Percentiles rank a stretch among this genome's conserved stretches.
These are phyloP conservation scores for Anguilla obscura DNA, from an alignment of 2,797 vertebrate species.

Conservation along the genomic window DNA sequence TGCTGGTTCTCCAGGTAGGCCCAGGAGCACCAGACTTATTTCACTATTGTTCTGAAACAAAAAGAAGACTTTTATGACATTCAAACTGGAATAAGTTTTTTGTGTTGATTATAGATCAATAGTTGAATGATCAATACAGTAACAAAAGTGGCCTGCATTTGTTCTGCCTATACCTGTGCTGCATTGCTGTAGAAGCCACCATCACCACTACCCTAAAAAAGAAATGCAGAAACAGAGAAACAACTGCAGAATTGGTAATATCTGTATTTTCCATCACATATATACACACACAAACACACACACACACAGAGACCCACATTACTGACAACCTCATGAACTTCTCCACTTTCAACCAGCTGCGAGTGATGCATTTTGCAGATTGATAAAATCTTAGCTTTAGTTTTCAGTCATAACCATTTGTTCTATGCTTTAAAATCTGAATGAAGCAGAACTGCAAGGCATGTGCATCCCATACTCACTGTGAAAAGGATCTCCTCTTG, in stretches of 20 bases:
- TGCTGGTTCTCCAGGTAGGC: neutral
- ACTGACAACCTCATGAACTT: neutral
- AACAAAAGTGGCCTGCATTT: neutral
- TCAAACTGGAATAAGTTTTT: neutral
- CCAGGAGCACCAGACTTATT: slow-evolving; percentile 3
- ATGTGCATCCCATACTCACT: slow-evolving; percentile 15
- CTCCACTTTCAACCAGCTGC: neutral
- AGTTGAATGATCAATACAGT: neutral
- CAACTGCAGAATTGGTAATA: no score
- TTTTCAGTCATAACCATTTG: neutral
- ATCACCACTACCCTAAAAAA: slow-evolving; percentile 26
- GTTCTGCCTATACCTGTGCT: neutral
- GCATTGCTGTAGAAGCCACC: slow-evolving; percentile 16
- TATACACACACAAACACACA: neutral
- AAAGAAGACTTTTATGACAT: neutral
- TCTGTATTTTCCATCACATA: neutral
- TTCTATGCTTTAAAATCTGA: neutral
- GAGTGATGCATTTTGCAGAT: neutral
- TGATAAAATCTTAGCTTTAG: neutral
- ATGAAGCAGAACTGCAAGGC: neutral
- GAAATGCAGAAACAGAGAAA: neutral
- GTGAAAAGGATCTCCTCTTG: slow-evolving; percentile 16
- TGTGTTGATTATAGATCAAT: neutral
- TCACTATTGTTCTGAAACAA: slow-evolving; percentile 9
- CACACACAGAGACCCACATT: neutral